phyloP scores from a whole-genome alignment of 2,797 vertebrate species.

The Acomys russatus region DNA sequence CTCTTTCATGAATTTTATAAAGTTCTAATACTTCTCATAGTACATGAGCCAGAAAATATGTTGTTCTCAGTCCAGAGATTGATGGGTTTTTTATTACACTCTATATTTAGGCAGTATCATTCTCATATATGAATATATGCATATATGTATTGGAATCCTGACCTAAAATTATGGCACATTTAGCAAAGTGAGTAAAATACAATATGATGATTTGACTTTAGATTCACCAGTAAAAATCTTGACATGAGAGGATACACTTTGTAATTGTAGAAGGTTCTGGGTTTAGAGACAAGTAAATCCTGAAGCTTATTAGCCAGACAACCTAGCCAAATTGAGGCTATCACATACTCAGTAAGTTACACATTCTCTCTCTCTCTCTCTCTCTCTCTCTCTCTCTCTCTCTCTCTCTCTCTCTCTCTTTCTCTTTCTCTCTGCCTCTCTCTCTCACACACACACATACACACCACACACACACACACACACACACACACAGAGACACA shows the following conservation, averaged over 20 bases:
- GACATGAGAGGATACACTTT: not conserved
- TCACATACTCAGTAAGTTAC: not conserved
- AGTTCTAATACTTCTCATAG: not conserved
- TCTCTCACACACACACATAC: not conserved
- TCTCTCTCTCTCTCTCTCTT: too few species aligned
- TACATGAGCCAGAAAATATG: not conserved
- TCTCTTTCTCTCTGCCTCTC: too few species aligned
- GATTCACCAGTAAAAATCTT: not conserved
- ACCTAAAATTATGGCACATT: not conserved
- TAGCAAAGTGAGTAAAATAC: not conserved
- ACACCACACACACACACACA: not conserved
- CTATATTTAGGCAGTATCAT: not conserved
- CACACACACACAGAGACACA: too few species aligned
- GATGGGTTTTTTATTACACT: not conserved
- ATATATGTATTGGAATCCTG: not conserved
- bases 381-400: not conserved
- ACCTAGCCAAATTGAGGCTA: not conserved
- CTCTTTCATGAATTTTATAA: slow-evolving; percentile 2
- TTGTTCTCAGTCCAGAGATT: not conserved
- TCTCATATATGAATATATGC: not conserved
- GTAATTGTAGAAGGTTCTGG: not conserved
- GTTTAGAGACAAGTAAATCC: not conserved
- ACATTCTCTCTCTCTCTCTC: not conserved
- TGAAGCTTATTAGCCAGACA: not conserved
- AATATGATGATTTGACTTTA: not conserved